Evolutionary conservation across 53 echinoderm and acorn worm species (phyloP).

Genomic region (Patiria pectinifera): DNA sequence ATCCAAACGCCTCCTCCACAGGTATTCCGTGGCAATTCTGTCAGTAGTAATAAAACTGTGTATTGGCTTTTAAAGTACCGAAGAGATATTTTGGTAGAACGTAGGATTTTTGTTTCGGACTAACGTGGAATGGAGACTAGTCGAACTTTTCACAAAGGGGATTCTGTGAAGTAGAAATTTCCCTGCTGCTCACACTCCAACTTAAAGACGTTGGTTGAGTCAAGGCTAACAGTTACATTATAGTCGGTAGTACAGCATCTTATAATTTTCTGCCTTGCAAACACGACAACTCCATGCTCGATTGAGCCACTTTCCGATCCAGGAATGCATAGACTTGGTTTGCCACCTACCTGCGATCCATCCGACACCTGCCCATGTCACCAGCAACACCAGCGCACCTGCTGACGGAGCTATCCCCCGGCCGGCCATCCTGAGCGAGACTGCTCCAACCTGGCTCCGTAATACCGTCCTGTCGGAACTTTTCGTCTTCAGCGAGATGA

Average conservation of each 20-base stretch:
- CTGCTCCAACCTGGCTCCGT: slow-evolving; percentile 4
- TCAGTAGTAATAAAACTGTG: too few relatives aligned
- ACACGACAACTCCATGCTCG: background rate
- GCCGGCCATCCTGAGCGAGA: background rate
- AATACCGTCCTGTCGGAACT: background rate
- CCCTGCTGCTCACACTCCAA: too few relatives aligned
- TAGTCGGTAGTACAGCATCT: background rate
- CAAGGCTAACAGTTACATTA: too few relatives aligned
- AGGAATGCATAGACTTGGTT: background rate
- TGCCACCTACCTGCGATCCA: slow-evolving; percentile 14
- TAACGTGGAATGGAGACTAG: too few relatives aligned
- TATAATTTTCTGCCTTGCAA: background rate
- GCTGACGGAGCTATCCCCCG: background rate
- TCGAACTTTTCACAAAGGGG: too few relatives aligned
- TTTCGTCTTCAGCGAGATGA: background rate
- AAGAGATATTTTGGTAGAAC: too few relatives aligned
- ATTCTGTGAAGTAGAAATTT: too few relatives aligned
- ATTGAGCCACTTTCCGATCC: background rate
- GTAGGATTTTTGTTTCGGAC: too few relatives aligned
- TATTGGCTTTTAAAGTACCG: too few relatives aligned
- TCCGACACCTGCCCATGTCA: background rate
- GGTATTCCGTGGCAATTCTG: too few relatives aligned
- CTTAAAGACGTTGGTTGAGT: too few relatives aligned
- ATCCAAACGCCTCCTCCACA: too few relatives aligned
- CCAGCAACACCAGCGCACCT: slow-evolving; percentile 8